Conservation (phyloP, 2,113 vertebrate species). For the Siniperca knerii region DNA sequence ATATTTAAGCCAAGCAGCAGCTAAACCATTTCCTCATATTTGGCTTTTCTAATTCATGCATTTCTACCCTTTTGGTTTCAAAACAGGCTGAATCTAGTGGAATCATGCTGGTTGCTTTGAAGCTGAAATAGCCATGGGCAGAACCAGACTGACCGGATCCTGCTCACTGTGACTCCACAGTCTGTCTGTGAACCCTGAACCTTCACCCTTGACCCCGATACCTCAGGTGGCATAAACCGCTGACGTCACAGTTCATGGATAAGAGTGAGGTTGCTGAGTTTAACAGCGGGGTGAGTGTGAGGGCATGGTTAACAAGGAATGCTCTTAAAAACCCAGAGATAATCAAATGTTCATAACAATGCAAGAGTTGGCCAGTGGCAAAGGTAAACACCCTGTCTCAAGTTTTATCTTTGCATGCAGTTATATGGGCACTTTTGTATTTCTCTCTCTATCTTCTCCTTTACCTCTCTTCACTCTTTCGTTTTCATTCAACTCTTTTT, state of each 20-base stretch:
- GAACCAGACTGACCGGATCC: slow-evolving; percentile 59
- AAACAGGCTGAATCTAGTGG: slow-evolving; percentile 73
- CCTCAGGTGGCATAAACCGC: slow-evolving; percentile 15
- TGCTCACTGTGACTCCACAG: slow-evolving; percentile 63
- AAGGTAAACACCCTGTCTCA: slow-evolving; percentile 54
- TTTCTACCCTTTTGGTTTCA: slow-evolving; percentile 45
- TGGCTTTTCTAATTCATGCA: slow-evolving; percentile 53
- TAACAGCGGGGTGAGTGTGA: slow-evolving; percentile 12
- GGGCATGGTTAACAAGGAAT: slow-evolving; percentile 36
- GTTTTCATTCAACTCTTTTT: slow-evolving; percentile 42
- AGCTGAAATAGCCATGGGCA: slow-evolving; percentile 69
- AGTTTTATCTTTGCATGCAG: slow-evolving; percentile 50
- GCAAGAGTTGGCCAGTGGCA: slow-evolving; percentile 22
- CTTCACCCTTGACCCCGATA: slow-evolving; percentile 47
- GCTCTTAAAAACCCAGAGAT: slow-evolving; percentile 56
- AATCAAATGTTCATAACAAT: slow-evolving; percentile 40
- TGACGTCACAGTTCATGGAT: slow-evolving; percentile 30
- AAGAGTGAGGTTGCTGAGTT: slow-evolving; percentile 36
- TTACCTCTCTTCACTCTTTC: slow-evolving; percentile 16
- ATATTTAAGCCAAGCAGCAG: slow-evolving; percentile 48
- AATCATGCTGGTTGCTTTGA: slow-evolving; percentile 74
- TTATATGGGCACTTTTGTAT: background rate
- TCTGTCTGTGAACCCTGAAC: slow-evolving; percentile 54
- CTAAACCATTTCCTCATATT: slow-evolving; percentile 66
- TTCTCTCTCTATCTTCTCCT: slow-evolving; percentile 5